A percentile compares a stretch with the other conserved stretches of the same genome.
Evolutionary conservation across 2,888 invertebrate species (phyloP).

Genomic region (Eretmocerus hayati): DNA sequence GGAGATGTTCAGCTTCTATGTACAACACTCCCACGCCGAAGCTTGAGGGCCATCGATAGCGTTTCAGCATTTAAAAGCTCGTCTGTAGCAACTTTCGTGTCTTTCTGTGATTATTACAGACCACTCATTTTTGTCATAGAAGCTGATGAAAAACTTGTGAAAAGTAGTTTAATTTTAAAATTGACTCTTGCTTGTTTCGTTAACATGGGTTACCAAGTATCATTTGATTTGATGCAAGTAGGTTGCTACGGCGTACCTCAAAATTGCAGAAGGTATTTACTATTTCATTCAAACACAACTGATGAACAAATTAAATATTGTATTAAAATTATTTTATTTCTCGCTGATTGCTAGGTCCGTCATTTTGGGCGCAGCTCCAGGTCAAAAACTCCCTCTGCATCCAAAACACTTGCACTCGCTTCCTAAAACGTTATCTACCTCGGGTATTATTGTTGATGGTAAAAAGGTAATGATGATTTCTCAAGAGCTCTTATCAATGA

Average conservation of each 20-base stretch:
- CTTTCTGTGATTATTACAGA: constrained; percentile 77
- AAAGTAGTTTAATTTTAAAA: constrained; percentile 72
- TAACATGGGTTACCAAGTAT: constrained; percentile 80
- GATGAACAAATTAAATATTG: constrained; percentile 3
- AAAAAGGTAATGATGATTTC: constrained; percentile 48
- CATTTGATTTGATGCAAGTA: constrained; percentile 76
- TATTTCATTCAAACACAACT: not conserved
- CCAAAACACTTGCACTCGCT: constrained; percentile 77
- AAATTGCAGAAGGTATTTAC: constrained; percentile 58
- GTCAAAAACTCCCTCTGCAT: constrained; percentile 63
- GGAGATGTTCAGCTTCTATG: constrained; percentile 77
- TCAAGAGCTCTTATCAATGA: not conserved
- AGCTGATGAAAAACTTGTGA: constrained; percentile 79
- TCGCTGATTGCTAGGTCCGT: constrained; percentile 61
- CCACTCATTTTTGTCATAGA: constrained; percentile 77
- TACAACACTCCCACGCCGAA: constrained; percentile 84
- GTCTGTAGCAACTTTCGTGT: constrained; percentile 71
- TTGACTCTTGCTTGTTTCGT: constrained; percentile 67
- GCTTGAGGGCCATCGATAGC: constrained; percentile 82
- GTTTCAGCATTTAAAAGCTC: constrained; percentile 83
- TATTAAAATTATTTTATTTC: constrained; percentile 14
- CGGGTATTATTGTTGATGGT: constrained; percentile 56
- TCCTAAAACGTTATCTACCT: constrained; percentile 59
- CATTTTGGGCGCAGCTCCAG: constrained; percentile 76
- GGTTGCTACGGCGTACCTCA: constrained; percentile 81